Conservation (phyloP, 1,140 invertebrate genomes). For the Oreohelix idahoensis region DNA sequence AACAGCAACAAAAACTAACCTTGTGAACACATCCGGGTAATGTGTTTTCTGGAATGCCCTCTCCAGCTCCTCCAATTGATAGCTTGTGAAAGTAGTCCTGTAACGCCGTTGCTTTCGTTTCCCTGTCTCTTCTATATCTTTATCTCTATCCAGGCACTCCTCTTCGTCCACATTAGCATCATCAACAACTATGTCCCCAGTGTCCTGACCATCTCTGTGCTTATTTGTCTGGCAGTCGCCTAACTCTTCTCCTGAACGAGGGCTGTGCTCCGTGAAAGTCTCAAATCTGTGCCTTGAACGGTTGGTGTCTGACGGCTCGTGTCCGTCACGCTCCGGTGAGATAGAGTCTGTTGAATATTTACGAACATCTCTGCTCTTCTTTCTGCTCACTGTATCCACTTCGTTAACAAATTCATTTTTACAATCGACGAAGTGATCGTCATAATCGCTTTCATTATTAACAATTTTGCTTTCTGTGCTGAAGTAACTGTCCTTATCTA, state of each 20-base stretch:
- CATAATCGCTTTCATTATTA: neutral
- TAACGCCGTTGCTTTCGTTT: conserved; percentile 65
- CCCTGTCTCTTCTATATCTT: conserved; percentile 52
- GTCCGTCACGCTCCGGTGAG: neutral
- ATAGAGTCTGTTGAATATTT: neutral
- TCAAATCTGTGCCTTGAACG: neutral
- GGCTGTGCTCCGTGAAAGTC: neutral
- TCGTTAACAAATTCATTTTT: neutral
- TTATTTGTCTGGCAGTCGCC: neutral
- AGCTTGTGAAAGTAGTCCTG: conserved; percentile 69
- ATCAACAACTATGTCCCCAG: neutral
- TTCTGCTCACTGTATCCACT: neutral
- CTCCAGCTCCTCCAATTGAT: conserved; percentile 68
- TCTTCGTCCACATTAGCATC: neutral
- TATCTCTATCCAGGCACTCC: conserved; percentile 37
- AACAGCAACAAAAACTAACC: conserved; percentile 59
- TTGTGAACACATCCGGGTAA: conserved; percentile 70
- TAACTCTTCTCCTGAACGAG: neutral
- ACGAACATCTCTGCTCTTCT: neutral
- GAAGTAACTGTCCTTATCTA: neutral
- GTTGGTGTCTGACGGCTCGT: neutral
- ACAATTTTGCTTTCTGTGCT: neutral
- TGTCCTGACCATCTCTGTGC: neutral
- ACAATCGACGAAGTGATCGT: neutral
- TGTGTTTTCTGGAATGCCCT: conserved; percentile 69